phyloP scores from a whole-genome alignment of 2,888 invertebrate species.

The Rhagonycha lutea region DNA sequence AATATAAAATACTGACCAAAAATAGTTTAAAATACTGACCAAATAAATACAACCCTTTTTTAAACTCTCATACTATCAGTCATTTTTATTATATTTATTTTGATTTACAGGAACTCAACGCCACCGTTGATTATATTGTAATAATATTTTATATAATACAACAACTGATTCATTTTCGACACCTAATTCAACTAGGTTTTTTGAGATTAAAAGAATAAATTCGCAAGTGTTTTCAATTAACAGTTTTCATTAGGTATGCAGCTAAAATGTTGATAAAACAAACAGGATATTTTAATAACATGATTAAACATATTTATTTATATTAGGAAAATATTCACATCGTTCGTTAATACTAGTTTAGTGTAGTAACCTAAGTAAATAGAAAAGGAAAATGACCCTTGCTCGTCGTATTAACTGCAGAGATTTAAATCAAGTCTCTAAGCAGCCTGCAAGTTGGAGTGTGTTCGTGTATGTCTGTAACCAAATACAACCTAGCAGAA shows the following conservation, averaged over 20 bases:
- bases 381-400: constrained; percentile 27
- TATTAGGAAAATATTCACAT: constrained; percentile 3
- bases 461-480: constrained; percentile 44
- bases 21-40: too few relatives aligned
- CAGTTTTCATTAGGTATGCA: not conserved
- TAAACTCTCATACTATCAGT: too few relatives aligned
- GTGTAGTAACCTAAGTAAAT: constrained; percentile 22
- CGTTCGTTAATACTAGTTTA: constrained; percentile 1
- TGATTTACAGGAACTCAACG: too few relatives aligned
- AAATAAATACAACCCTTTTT: too few relatives aligned
- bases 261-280: not conserved
- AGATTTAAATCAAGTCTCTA: constrained; percentile 23
- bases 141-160: too few relatives aligned
- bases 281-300: not conserved
- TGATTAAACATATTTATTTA: not conserved
- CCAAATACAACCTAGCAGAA: constrained; percentile 52
- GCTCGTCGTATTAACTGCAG: constrained; percentile 17
- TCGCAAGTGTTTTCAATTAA: not conserved
- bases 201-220: too few relatives aligned
- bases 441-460: constrained; percentile 19
- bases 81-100: too few relatives aligned
- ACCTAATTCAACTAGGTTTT: too few relatives aligned
- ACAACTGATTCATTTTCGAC: too few relatives aligned
- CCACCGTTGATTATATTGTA: too few relatives aligned
- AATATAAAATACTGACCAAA: too few relatives aligned